These are phyloP conservation scores for Carapus acus DNA, from an alignment of 2,797 vertebrate genomes.

Conservation along the genomic window DNA sequence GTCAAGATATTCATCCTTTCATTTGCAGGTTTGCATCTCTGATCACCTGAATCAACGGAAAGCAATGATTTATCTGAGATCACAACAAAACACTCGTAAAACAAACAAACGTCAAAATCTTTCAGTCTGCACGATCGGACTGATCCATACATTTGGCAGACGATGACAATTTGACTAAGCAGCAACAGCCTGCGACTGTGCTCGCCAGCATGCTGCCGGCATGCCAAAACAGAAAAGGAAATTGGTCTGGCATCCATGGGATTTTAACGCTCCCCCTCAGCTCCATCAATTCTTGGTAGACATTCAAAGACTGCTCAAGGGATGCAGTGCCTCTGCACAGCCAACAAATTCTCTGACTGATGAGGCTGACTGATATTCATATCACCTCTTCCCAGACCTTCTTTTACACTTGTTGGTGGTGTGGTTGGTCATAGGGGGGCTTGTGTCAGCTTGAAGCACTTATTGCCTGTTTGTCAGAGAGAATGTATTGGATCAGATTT, in stretches of 20 bases:
- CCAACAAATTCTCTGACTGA: neutral
- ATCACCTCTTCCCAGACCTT: neutral
- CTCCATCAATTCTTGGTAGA: slow-evolving; percentile 14
- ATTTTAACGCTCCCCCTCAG: slow-evolving; percentile 35
- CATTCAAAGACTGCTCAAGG: slow-evolving; percentile 18
- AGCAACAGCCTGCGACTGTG: slow-evolving; percentile 54
- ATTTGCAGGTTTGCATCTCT: neutral
- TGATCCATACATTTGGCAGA: slow-evolving; percentile 55
- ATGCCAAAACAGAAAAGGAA: slow-evolving; percentile 61
- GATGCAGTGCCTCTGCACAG: slow-evolving; percentile 25
- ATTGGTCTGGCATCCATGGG: slow-evolving; percentile 51
- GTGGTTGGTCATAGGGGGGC: too few relatives aligned
- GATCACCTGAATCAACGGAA: too few relatives aligned
- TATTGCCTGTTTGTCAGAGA: too few relatives aligned
- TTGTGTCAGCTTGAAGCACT: too few relatives aligned
- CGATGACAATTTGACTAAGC: slow-evolving; percentile 55
- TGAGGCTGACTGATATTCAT: too few relatives aligned
- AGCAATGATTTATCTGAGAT: neutral
- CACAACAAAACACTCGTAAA: too few relatives aligned
- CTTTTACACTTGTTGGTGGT: neutral
- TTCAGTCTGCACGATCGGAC: too few relatives aligned
- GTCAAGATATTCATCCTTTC: too few relatives aligned
- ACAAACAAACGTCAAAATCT: too few relatives aligned
- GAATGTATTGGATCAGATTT: too few relatives aligned
- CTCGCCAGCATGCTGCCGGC: slow-evolving; percentile 32